These are phyloP conservation scores for Bostrychus sinensis DNA, from an alignment of 2,113 vertebrate genomes.

Conservation along the genomic window DNA sequence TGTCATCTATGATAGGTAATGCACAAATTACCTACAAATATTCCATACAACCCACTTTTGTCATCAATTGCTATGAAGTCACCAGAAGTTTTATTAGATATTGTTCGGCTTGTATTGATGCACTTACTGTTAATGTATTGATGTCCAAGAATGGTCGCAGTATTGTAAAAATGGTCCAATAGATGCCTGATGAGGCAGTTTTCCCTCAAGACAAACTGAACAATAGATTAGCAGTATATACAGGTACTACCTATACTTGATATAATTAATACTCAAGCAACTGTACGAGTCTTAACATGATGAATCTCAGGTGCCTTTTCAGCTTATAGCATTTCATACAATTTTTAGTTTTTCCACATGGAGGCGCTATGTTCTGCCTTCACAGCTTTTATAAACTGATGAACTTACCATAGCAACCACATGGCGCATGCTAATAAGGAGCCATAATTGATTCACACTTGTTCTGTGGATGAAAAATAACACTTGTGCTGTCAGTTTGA, in stretches of 20 bases:
- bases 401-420: constrained; percentile 29
- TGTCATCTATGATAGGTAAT: too few species aligned
- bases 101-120: background rate
- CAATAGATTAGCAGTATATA: background rate
- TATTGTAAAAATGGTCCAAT: background rate
- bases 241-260: background rate
- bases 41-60: too few species aligned
- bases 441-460: constrained; percentile 23
- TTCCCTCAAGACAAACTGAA: background rate
- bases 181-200: background rate
- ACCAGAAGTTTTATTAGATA: too few species aligned
- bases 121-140: background rate
- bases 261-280: too few species aligned
- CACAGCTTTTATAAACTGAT: constrained; percentile 11
- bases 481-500: background rate
- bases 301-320: constrained; percentile 3
- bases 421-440: constrained; percentile 18
- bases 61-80: too few species aligned
- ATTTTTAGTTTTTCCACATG: constrained; percentile 26
- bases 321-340: background rate
- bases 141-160: background rate
- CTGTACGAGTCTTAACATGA: background rate
- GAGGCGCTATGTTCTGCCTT: constrained; percentile 21
- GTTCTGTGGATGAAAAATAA: constrained; percentile 7
- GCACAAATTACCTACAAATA: too few species aligned